A percentile compares a stretch with the other conserved stretches of the same genome.
Conservation (phyloP, 2,888 invertebrate species). For the Parnassius orleans region DNA sequence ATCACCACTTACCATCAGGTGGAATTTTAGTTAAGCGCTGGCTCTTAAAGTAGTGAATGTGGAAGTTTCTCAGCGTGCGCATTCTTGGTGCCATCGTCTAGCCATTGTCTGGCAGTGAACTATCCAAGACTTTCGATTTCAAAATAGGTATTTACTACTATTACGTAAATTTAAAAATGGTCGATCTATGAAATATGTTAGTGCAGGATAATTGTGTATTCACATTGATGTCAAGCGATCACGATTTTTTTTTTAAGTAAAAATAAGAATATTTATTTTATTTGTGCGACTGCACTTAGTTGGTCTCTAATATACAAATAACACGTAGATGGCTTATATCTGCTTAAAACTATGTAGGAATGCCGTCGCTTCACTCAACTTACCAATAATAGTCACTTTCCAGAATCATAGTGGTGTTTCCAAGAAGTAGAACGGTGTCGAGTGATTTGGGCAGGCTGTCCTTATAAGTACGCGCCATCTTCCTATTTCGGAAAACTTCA, state of each 20-base stretch:
- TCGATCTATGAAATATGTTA: no score
- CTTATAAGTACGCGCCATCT: constrained; percentile 27
- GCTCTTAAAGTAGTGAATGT: no score
- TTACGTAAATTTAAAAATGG: no score
- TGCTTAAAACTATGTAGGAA: constrained; percentile 14
- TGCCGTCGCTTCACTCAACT: constrained; percentile 12
- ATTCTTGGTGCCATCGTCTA: no score
- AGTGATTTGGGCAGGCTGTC: constrained; percentile 31
- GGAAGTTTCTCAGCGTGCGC: no score
- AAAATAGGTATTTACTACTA: no score
- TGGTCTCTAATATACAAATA: constrained; percentile 13
- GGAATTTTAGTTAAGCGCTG: no score
- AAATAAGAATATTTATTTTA: constrained; percentile 1
- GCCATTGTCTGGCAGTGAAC: no score
- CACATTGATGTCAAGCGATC: neutral
- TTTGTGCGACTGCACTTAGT: constrained; percentile 1
- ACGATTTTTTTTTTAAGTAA: neutral
- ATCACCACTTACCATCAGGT: no score
- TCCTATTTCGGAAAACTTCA: constrained; percentile 35
- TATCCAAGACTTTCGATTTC: no score
- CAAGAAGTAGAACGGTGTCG: constrained; percentile 29
- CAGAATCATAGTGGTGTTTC: constrained; percentile 32
- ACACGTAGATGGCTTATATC: constrained; percentile 5
- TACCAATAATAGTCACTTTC: constrained; percentile 20
- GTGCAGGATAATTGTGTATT: no score